Evolutionary conservation across 2,888 invertebrate species (phyloP), one percentile per base, ranked within the genome.

Genomic region (Tricholauxania praeusta): DNA sequence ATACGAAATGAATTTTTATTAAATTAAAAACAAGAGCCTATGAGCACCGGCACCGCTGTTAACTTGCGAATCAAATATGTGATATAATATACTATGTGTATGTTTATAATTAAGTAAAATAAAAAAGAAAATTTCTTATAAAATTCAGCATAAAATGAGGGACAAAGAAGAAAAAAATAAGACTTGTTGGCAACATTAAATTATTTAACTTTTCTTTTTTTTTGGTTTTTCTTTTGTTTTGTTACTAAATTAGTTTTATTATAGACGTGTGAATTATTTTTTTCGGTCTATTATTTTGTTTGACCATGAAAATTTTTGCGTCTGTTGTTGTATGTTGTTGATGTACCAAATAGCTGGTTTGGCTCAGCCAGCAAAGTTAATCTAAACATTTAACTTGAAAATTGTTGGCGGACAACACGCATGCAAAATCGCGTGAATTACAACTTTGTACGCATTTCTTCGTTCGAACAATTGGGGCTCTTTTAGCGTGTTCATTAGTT

Each of bases 281-380:
- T 22, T 66, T 28, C 12, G 52, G 3, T 59, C n/a, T 57, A 12
- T 59, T 62, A n/a, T 51, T 60, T 52, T 52, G 53, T 63, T 62
- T 70, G 70, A 53, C 70, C 70, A 52, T 70, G 62, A 70, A 70
- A 70, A 47, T 17, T 70, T 70, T 62, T 70, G 47, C 70, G 62
- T 63, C 19, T 49, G 19, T 70, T 55, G 32, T 70, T 28, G n/a
- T 28, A 14, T 32, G 32, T 62, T 15, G 22, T 62, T 15, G 22
- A 48, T 28, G 28, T 28, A 28, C 48, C 28, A 57, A 68, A 69
- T 51, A 53, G 22, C 19, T 62, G 52, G n/a, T 63, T 53, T 63
- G 53, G 47, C 53, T 62, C 53, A 60, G 52, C 62, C 62, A 53
- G 8, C 39, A 39, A 39, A 63, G 62, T 70, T 70, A 63, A 70